phyloP scores from a whole-genome alignment of 2,113 vertebrate genomes.

The Triplophysa siluroides region DNA sequence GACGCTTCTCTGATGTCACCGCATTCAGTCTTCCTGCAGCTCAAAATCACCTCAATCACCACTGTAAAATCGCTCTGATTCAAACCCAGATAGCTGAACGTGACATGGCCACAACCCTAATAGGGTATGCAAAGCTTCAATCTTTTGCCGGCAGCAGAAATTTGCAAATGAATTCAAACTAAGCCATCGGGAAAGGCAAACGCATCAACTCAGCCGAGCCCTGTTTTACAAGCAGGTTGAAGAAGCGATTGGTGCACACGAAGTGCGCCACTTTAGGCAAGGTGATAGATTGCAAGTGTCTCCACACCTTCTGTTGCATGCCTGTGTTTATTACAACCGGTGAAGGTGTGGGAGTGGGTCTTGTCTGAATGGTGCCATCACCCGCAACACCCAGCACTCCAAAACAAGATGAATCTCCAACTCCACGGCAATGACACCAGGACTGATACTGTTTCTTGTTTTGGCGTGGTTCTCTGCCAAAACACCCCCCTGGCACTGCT shows the following conservation, averaged over 20 bases:
- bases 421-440: constrained; percentile 58
- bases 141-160: constrained; percentile 13
- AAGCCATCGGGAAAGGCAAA: constrained; percentile 12
- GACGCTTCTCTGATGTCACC: not conserved
- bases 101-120: constrained; percentile 9
- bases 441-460: constrained; percentile 50
- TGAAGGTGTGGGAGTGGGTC: constrained; percentile 48
- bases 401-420: constrained; percentile 65
- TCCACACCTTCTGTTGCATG: constrained; percentile 69
- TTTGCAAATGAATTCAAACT: constrained; percentile 22
- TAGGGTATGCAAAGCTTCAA: constrained; percentile 12
- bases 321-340: constrained; percentile 67
- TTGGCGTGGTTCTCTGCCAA: constrained; percentile 46
- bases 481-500: not conserved
- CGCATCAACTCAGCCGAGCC: not conserved
- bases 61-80: not conserved
- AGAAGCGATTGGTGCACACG: constrained; percentile 23
- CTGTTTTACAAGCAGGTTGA: constrained; percentile 4
- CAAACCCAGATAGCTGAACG: constrained; percentile 15
- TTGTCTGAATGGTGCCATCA: constrained; percentile 63
- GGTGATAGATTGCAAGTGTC: constrained; percentile 65
- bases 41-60: constrained; percentile 16
- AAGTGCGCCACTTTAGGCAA: constrained; percentile 45
- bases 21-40: not conserved
- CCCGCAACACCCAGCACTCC: constrained; percentile 50